phyloP scores from a whole-genome alignment of 1,140 invertebrate genomes.

The Hycleus cichorii region DNA sequence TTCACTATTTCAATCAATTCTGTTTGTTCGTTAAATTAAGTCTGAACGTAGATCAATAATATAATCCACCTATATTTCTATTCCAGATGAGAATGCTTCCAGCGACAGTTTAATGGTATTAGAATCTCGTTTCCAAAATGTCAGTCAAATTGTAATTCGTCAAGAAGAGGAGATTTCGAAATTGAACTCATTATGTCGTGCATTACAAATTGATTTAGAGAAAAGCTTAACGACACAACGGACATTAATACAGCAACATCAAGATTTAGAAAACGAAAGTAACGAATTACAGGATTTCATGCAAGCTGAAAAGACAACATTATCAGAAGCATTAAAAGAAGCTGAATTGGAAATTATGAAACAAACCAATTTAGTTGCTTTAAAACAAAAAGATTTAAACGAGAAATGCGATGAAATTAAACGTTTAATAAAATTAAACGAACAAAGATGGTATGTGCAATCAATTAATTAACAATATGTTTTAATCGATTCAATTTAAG shows the following conservation, averaged over 20 bases:
- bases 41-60: too few relatives aligned
- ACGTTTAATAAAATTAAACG: conserved; percentile 64
- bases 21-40: background rate
- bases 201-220: conserved; percentile 60
- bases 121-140: conserved; percentile 64
- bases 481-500: conserved; percentile 32
- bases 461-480: background rate
- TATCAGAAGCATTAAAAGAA: conserved; percentile 66
- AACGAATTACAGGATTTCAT: conserved; percentile 70
- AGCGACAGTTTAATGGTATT: conserved; percentile 65
- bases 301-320: conserved; percentile 63
- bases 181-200: conserved; percentile 56
- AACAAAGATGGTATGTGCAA: conserved; percentile 57
- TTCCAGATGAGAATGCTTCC: conserved; percentile 42
- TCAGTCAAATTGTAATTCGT: conserved; percentile 62
- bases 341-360: conserved; percentile 56
- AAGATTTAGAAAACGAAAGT: conserved; percentile 61
- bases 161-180: conserved; percentile 71
- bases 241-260: conserved; percentile 59
- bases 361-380: conserved; percentile 42
- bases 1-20: background rate
- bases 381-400: conserved; percentile 49
- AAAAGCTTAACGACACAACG: conserved; percentile 58
- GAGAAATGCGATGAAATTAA: conserved; percentile 67
- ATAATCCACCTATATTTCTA: background rate